Evolutionary conservation across 1,140 invertebrate species (phyloP), one percentile per base, ranked within the genome.

Genomic region (Drosophila tropicalis): DNA sequence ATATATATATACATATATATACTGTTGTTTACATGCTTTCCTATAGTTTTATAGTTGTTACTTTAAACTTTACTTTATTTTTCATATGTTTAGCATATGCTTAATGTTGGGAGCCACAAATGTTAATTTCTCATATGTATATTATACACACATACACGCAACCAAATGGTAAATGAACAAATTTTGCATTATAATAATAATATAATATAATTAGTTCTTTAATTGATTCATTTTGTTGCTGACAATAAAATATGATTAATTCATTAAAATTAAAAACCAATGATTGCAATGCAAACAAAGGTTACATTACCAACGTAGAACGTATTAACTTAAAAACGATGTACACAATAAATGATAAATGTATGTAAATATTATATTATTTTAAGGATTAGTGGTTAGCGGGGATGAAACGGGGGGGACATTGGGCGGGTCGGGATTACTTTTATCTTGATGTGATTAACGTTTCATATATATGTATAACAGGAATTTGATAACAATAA

Each of bases 401-500:
- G 56, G 56, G 56, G 32, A 36, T 58, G 32, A 19, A 36, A 17
- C 15, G 9, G 32, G 17, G 29, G 29, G 29, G 15, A 12, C 19
- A 15, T 34, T 25, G 51, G 29, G 29, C 71, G 57, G 65, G 72
- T 57, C 54, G 69, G 68, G 66, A 39, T 70, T 76, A 61, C 67
- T 47, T 29, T 70, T 29, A 47, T 76, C 17, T 39, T 36, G 39
- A 62, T 41, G 19, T 13, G 58, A 9, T 63, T 76, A 70, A 65
- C 67, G 74, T 70, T 70, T 76, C 61, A 76, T 65, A 70, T 65
- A 70, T 67, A 57, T 70, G 64, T 56, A 73, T 73, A 76, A 76
- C 74, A 76, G 73, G 62, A 76, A 76, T 76, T 41, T 76, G 40
- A 76, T 76, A 76, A 76, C 72, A 76, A 76, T 76, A 76, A 76